A percentile compares a stretch with the other conserved stretches of the same genome.
Evolutionary conservation across 1,140 invertebrate genomes (phyloP).

Genomic region (Melitaea cinxia): DNA sequence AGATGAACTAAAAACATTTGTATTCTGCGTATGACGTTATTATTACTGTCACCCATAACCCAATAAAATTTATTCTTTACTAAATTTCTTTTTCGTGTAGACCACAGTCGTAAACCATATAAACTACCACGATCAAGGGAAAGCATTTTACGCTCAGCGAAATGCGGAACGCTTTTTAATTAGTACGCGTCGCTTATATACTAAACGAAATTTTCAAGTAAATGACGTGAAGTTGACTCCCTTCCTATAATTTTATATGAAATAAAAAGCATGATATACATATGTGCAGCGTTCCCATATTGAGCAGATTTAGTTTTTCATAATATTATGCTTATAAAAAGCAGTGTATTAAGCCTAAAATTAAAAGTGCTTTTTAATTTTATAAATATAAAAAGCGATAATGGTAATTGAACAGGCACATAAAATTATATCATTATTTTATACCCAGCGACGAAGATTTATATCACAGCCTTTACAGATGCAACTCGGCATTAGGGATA

Average conservation of each 20-base stretch:
- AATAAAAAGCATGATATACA: constrained; percentile 25
- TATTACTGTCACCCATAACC: not conserved
- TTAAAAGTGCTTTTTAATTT: not conserved
- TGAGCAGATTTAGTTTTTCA: not conserved
- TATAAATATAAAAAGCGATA: not conserved
- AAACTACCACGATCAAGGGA: constrained; percentile 27
- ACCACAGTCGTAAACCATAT: constrained; percentile 21
- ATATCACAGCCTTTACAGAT: constrained; percentile 73
- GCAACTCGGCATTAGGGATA: constrained; percentile 68
- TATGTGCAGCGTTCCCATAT: constrained; percentile 13
- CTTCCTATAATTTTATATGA: constrained; percentile 1
- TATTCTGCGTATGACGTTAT: not conserved
- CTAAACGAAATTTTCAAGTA: constrained; percentile 16
- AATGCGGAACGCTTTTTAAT: constrained; percentile 42
- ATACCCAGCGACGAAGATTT: constrained; percentile 70
- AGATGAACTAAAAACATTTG: not conserved
- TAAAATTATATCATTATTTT: constrained; percentile 18
- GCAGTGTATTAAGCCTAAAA: constrained; percentile 4
- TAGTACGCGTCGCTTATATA: constrained; percentile 33
- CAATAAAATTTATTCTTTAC: constrained; percentile 12
- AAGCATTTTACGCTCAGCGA: constrained; percentile 44
- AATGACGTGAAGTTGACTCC: not conserved
- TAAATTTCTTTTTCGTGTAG: constrained; percentile 24
- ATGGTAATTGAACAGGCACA: not conserved
- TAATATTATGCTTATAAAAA: not conserved